Conservation (phyloP, 2,113 vertebrate genomes). For the Charina bottae region DNA sequence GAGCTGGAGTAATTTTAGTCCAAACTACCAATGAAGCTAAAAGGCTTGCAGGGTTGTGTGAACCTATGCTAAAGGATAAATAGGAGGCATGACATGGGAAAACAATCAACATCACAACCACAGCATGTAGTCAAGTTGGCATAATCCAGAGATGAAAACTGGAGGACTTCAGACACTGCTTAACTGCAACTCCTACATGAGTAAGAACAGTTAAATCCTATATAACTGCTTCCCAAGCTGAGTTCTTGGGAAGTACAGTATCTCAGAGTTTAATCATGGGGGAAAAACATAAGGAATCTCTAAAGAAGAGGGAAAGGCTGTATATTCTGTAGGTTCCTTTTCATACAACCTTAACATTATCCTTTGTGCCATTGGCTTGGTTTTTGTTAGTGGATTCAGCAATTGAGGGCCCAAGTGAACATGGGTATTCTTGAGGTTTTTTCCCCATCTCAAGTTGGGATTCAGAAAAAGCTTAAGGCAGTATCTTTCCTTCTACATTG, state of each 20-base stretch:
- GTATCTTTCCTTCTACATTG: not conserved
- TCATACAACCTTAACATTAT: not conserved
- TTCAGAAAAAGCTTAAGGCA: not conserved
- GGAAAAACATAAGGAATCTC: not conserved
- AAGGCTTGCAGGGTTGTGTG: not conserved
- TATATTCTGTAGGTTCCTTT: not conserved
- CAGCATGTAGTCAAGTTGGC: not conserved
- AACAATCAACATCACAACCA: not conserved
- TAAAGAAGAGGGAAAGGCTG: not conserved
- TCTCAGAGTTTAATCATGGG: not conserved
- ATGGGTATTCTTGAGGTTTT: not conserved
- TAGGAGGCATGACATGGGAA: not conserved
- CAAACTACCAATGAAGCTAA: not conserved
- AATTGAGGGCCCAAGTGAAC: not conserved
- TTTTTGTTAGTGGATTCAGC: not conserved
- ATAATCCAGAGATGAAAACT: not conserved
- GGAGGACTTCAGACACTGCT: not conserved
- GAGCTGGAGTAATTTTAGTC: not conserved
- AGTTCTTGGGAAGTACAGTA: not conserved
- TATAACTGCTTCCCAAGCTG: not conserved
- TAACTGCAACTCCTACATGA: not conserved
- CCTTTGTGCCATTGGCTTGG: not conserved
- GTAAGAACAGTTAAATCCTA: not conserved
- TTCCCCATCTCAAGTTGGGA: not conserved
- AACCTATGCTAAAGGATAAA: not conserved